Conservation (phyloP, 2,797 vertebrate species). For the Pangasius mekongensis region DNA sequence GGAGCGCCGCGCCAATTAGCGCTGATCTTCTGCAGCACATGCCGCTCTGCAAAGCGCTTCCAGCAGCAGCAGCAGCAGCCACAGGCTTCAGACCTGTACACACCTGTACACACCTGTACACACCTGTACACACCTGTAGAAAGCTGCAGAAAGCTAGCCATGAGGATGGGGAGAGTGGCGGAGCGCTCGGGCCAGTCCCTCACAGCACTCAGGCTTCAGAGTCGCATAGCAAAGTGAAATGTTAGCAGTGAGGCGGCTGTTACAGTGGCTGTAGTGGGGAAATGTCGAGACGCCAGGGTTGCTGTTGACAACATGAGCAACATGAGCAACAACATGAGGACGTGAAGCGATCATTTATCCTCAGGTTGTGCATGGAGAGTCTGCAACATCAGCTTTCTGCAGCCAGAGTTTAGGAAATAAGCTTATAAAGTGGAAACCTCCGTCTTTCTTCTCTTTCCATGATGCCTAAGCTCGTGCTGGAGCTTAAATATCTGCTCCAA, state of each 20-base stretch:
- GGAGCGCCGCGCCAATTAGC: conserved; percentile 82
- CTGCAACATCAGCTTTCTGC: neutral
- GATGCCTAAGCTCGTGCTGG: neutral
- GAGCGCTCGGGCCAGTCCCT: neutral
- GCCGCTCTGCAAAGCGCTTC: conserved; percentile 64
- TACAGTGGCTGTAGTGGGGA: neutral
- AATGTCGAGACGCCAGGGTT: neutral
- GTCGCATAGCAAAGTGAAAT: conserved; percentile 6
- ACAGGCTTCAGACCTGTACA: conserved; percentile 50
- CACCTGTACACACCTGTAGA: too few relatives aligned
- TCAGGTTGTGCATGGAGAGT: neutral
- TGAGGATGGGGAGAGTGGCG: conserved; percentile 50
- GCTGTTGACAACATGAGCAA: neutral
- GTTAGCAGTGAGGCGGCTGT: neutral
- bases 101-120: too few relatives aligned
- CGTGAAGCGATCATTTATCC: neutral
- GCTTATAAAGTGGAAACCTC: neutral
- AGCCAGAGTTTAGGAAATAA: neutral
- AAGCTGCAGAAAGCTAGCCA: conserved; percentile 45
- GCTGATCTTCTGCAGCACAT: conserved; percentile 60
- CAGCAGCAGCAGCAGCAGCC: conserved; percentile 33
- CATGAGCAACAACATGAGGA: neutral
- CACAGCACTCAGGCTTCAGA: neutral
- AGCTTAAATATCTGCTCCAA: neutral
- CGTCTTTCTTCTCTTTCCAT: neutral